Conservation (phyloP, 2,797 vertebrate genomes). For the Graptemys geographica region DNA sequence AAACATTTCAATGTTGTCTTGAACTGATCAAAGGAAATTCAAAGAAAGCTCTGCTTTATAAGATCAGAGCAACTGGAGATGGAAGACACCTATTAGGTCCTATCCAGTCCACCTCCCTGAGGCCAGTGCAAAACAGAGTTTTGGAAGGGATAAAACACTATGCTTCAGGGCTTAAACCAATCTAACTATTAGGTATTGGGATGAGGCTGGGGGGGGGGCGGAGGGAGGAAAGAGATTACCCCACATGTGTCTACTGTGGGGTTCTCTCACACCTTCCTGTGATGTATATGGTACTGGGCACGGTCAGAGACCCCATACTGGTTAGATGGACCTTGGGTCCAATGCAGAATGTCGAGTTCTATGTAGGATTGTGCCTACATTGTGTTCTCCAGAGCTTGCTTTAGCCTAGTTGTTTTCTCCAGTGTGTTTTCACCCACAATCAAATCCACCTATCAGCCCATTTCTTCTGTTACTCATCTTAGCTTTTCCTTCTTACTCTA, state of each 20-base stretch:
- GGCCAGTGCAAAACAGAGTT: background rate
- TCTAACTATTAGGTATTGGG: background rate
- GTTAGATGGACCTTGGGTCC: background rate
- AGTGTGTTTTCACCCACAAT: background rate
- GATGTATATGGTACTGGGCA: rapidly evolving
- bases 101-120: background rate
- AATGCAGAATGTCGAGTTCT: background rate
- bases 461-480: background rate
- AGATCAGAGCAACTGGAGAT: background rate
- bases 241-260: background rate
- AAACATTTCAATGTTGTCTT: background rate
- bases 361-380: background rate
- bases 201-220: background rate
- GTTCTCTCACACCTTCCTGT: background rate
- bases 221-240: background rate
- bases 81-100: background rate
- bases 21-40: background rate
- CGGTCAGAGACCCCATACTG: background rate
- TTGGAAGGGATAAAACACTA: background rate
- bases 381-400: background rate
- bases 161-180: background rate
- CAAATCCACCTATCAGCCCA: background rate
- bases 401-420: background rate
- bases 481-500: background rate
- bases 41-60: background rate